Evolutionary conservation across 2,113 vertebrate species (phyloP).

Genomic region (Grantiella picta): DNA sequence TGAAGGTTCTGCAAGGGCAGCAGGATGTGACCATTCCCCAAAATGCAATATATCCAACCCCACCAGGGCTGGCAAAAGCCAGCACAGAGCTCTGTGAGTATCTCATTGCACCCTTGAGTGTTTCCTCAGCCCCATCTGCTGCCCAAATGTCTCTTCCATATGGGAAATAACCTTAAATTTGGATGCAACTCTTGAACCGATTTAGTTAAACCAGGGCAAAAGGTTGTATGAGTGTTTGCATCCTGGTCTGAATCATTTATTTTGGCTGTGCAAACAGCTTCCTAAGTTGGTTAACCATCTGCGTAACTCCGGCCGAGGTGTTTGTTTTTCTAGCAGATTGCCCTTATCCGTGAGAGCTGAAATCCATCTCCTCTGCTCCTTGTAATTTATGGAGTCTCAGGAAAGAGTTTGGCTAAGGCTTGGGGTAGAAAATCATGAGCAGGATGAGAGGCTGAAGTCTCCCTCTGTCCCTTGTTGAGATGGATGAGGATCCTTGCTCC

Average conservation of each 20-base stretch:
- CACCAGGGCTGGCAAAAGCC: constrained; percentile 71
- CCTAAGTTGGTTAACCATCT: constrained; percentile 49
- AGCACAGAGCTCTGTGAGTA: constrained; percentile 77
- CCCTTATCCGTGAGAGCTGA: constrained; percentile 27
- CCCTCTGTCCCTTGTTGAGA: neutral
- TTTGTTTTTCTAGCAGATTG: constrained; percentile 58
- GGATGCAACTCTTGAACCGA: constrained; percentile 19
- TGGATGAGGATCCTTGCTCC: neutral
- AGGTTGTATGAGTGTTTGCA: constrained; percentile 13
- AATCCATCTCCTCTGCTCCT: constrained; percentile 33
- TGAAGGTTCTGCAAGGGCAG: constrained; percentile 48
- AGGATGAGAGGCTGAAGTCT: neutral
- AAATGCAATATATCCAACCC: constrained; percentile 63
- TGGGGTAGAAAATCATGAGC: neutral
- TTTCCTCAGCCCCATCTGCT: constrained; percentile 29
- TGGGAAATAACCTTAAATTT: constrained; percentile 12
- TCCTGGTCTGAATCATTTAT: constrained; percentile 37
- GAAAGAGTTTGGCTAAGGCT: neutral
- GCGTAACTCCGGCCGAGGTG: neutral
- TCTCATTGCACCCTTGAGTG: neutral
- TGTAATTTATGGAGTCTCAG: neutral
- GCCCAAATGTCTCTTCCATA: constrained; percentile 58
- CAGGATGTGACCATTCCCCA: constrained; percentile 61
- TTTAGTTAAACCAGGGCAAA: constrained; percentile 31
- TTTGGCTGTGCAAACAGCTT: constrained; percentile 51